Base-by-base conservation (phyloP, 2,113 vertebrate species). In the Nothoprocta pentlandii region DNA sequence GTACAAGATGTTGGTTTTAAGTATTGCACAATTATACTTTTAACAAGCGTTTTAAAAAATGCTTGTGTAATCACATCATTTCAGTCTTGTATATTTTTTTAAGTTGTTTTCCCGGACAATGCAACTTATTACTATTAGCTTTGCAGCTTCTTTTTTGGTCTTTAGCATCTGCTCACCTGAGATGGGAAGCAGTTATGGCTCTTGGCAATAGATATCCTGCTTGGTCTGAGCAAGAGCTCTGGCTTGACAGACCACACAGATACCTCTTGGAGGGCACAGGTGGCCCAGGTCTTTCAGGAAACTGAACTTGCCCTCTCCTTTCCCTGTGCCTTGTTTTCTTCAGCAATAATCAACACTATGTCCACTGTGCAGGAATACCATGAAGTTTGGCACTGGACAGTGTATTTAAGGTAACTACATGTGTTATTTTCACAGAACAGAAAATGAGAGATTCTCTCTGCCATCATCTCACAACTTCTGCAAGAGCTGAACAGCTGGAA, bases 171-270 rank as follows among this genome's bases (percentile, higher is more conserved):
- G 1, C 62, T 87, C n/a, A 4, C 36, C 88, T 41, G 41, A 87
- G 93, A 80, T 0, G 0, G 69, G 80, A 93, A 94, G 49, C 77
- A 89, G 51, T 75, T 95, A 75, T 9, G 86, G 69, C 86, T 90
- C 42, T 93, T 47, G 83, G 73, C 44, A 64, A 90, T 1, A 86
- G 87, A 88, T 93, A 75, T 91, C 74, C 86, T 87, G 69, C 85
- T 90, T 94, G 77, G 63, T 14, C 51, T 69, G 17, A 46, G 70
- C 51, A 85, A 76, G 84, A 75, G n/a, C 41, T 30, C 6, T 41
- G 46, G 22, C 44, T 15, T 28, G 53, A 44, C 1, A 59, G 58
- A 22, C 42, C 4, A 3, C 46, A 10, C 62, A 26, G 62, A 49
- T 36, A 49, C 14, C 12, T 75, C 62, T 63, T 16, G 21, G 46